These are phyloP conservation scores for Thunnus thynnus DNA, from an alignment of 2,113 vertebrate species.

Conservation along the genomic window DNA sequence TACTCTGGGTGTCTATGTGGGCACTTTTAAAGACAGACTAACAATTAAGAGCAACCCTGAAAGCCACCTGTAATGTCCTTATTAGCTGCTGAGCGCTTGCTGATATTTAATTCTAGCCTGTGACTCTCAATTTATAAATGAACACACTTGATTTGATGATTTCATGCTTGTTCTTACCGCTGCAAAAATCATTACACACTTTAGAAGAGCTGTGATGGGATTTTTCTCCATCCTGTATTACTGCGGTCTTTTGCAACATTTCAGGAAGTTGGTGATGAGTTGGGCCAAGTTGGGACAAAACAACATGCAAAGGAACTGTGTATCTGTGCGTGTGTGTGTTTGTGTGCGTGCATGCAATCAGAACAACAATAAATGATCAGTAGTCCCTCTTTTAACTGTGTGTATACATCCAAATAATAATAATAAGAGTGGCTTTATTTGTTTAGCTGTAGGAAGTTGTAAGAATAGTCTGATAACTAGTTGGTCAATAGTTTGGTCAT, in stretches of 20 bases:
- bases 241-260: constrained; percentile 14
- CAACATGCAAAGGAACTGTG: background rate
- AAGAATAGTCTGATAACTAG: no score
- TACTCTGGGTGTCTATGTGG: no score
- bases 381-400: no score
- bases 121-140: background rate
- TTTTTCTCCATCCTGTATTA: background rate
- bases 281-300: constrained; percentile 1
- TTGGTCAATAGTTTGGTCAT: no score
- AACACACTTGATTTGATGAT: background rate
- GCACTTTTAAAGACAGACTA: no score
- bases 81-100: background rate
- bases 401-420: no score
- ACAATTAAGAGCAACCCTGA: no score
- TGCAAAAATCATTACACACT: background rate
- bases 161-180: background rate
- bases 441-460: no score
- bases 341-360: background rate
- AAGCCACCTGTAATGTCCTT: no score
- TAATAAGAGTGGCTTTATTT: no score
- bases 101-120: background rate
- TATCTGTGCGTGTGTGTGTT: background rate
- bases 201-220: background rate
- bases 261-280: background rate
- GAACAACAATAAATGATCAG: background rate